phyloP scores from a whole-genome alignment of 1,140 invertebrate genomes.

The Tachypleus tridentatus region DNA sequence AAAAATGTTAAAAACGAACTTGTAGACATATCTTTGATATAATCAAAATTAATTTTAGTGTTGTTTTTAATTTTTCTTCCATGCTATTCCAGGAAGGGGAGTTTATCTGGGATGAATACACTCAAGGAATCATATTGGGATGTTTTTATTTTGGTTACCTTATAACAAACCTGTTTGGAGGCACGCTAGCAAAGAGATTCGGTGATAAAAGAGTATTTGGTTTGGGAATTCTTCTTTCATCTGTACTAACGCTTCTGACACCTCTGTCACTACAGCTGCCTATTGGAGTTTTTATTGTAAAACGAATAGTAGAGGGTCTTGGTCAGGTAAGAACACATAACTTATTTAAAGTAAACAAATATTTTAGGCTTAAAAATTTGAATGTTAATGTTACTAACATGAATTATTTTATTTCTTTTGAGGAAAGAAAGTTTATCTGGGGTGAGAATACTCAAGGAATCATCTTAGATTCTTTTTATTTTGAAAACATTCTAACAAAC shows the following conservation, averaged over 20 bases:
- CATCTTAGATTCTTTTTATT: too few relatives aligned
- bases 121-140: conserved; percentile 49
- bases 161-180: conserved; percentile 66
- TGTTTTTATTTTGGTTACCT: conserved; percentile 80
- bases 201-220: conserved; percentile 78
- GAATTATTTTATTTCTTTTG: too few relatives aligned
- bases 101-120: conserved; percentile 22
- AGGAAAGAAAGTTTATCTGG: too few relatives aligned
- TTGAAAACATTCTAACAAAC: too few relatives aligned
- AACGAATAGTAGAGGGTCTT: conserved; percentile 72
- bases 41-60: not conserved
- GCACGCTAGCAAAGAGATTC: conserved; percentile 57
- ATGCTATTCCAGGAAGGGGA: conserved; percentile 5
- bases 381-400: too few relatives aligned
- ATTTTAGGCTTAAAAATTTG: not conserved
- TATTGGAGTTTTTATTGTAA: conserved; percentile 47
- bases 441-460: too few relatives aligned
- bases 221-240: conserved; percentile 61
- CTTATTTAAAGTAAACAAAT: not conserved
- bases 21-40: too few relatives aligned
- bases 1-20: too few relatives aligned
- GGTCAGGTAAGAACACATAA: conserved; percentile 54
- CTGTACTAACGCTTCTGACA: conserved; percentile 62
- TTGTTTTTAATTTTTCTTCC: not conserved
- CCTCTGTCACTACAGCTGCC: conserved; percentile 41